Evolutionary conservation across 2,797 vertebrate species (phyloP), one percentile per base, ranked within the genome.

Genomic region (Phrynocephalus vlangalii): DNA sequence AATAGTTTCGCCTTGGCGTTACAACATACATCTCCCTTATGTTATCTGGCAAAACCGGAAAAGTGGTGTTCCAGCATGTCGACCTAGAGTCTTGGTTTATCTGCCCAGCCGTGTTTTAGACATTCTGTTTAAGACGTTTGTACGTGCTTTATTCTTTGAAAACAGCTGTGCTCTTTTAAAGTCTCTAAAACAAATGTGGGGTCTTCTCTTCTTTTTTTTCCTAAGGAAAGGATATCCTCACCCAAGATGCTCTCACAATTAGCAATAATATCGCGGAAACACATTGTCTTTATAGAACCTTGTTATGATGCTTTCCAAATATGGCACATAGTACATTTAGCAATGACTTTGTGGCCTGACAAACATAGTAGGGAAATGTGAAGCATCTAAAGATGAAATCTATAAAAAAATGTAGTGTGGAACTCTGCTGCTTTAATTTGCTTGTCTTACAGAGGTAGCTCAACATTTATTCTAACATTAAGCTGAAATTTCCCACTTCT

Each of bases 31-130:
- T 96, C 96, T 96, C 85, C 92, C 84, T 94, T 33, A 0, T 26
- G 95, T 96, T 96, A 97, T 97, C 96, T 96, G 93, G 89, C 94
- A 95, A 95, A 96, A 97, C 97, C 96, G 96, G 97, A 97, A 97
- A 96, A 95, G 88, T 95, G 88, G 94, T 94, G 94, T 95, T 95
- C 90, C 94, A 96, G 89, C 86, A 91, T 92, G 91, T 91, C 93
- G 94, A 95, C 94, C 91, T 95, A 96, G 93, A 94, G 90, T 81
- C 90, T 88, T 85, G 82, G 94, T 93, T 96, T 97, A 96, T 96
- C 96, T 95, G 93, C 94, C 94, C 94, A 94, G 95, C 89, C 95
- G 84, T 90, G 82, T 92, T 93, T 94, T 95, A 94, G 90, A 85
- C 93, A 86, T 87, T 94, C 93, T 95, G 94, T 92, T 89, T 90